These are phyloP conservation scores for Toxotes jaculatrix DNA, from an alignment of 2,113 vertebrate species.

Conservation along the genomic window DNA sequence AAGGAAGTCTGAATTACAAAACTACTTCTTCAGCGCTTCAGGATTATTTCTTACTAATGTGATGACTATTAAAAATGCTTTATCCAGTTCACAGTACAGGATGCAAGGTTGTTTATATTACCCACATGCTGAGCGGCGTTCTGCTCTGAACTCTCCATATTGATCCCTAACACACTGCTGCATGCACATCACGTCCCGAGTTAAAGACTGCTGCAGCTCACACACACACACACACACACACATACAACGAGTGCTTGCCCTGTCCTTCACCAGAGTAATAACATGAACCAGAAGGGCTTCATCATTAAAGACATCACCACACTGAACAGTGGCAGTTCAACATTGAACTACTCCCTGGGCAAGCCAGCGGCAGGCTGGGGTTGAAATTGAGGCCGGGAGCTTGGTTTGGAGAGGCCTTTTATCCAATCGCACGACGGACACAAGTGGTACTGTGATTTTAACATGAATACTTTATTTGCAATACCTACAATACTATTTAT, in stretches of 20 bases:
- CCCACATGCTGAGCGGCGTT: background rate
- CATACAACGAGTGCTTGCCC: background rate
- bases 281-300: slow-evolving; percentile 25
- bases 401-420: no score
- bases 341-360: no score
- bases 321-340: background rate
- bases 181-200: slow-evolving; percentile 59
- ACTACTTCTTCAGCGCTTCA: background rate
- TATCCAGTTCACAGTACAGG: background rate
- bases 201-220: slow-evolving; percentile 49
- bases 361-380: no score
- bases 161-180: slow-evolving; percentile 42
- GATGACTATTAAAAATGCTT: background rate
- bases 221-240: slow-evolving; percentile 3
- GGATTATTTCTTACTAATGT: background rate
- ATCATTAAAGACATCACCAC: slow-evolving; percentile 19
- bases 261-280: slow-evolving; percentile 59
- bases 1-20: background rate
- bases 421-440: no score
- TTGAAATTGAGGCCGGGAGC: no score
- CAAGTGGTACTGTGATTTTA: no score
- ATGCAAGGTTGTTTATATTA: background rate
- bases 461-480: no score
- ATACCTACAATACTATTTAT: no score
- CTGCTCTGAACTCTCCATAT: slow-evolving; percentile 12